Evolutionary conservation across 2,888 invertebrate genomes (phyloP), one percentile per base, ranked within the genome.

Genomic region (Diploptera punctata): DNA sequence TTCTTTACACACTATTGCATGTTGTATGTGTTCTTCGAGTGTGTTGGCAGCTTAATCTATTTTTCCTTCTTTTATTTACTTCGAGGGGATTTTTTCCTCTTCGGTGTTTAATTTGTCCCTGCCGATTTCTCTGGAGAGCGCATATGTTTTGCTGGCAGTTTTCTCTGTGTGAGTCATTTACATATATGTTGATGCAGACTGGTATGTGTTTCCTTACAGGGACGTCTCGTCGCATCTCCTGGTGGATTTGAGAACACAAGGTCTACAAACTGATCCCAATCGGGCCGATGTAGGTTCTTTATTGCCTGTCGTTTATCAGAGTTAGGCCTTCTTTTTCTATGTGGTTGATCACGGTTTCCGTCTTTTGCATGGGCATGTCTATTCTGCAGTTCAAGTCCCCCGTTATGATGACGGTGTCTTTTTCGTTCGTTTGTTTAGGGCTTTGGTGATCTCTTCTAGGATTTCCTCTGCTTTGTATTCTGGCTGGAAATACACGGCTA

Each of bases 251-350:
- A n/a, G 60, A 29, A 60, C 21, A 60, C 29, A 4, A 29, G 29
- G 13, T 60, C 26, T 13, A 60, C 29, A 10, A 16, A 29, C 16
- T 29, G 26, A 29, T 2, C 29, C 16, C 26, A 16, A 16, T 29
- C 16, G 60, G 29, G 16, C 26, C 31, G 18, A 60, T 10, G 29
- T 60, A 60, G 26, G 29, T 60, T 29, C 29, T 60, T 31, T 60
- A 2, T 60, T 60, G 16, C 16, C 29, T 60, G 3, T 60, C 60
- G 29, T 60, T 60, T 26, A 60, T 9, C 21, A 60, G 29, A 2
- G 18, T 60, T 26, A 60, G 60, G 60, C 18, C 10, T 16, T 60
- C 60, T 60, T 29, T 60, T 60, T 26, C 60, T 29, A 18, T 60
- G 29, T 29, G 13, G 26, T 18, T 29, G 26, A 60, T 29, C 16